A percentile compares a stretch with the other conserved stretches of the same genome.
Evolutionary conservation across 2,888 invertebrate genomes (phyloP).

Genomic region (Oxytorus armatus): DNA sequence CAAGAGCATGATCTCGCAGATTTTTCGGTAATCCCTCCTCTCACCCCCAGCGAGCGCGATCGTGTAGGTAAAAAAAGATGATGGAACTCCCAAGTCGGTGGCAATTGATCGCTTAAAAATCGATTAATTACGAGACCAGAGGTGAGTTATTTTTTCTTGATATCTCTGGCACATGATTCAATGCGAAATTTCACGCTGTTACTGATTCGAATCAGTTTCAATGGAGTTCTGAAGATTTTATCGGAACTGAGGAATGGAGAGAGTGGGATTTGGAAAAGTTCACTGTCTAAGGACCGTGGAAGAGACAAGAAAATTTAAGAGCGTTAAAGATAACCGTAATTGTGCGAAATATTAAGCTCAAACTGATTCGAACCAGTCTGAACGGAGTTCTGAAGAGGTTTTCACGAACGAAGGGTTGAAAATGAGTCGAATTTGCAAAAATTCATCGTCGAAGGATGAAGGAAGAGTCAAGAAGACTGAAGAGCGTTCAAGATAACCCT

Average conservation of each 20-base stretch:
- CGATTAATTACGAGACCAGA: slow-evolving; percentile 78
- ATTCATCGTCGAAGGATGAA: not conserved
- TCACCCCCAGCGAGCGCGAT: not conserved
- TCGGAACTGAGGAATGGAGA: no score
- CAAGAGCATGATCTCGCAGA: slow-evolving; percentile 76
- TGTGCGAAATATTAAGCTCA: no score
- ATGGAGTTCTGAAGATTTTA: no score
- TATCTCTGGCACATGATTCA: no score
- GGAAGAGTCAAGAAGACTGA: no score
- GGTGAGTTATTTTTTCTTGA: not conserved
- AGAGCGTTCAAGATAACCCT: not conserved
- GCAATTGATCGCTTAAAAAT: slow-evolving; percentile 83
- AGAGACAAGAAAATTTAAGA: no score
- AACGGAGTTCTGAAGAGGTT: not conserved
- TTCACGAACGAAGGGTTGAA: not conserved
- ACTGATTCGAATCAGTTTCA: no score
- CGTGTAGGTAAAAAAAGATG: slow-evolving; percentile 40
- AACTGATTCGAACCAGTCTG: slow-evolving; percentile 8
- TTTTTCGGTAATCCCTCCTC: slow-evolving; percentile 68
- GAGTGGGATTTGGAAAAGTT: no score
- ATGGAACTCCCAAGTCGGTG: slow-evolving; percentile 52
- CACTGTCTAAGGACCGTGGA: no score
- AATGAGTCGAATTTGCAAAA: not conserved
- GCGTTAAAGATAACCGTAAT: no score
- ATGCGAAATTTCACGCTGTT: no score